Conservation (phyloP, 2,888 invertebrate genomes). For the Leptinotarsa haldemani region DNA sequence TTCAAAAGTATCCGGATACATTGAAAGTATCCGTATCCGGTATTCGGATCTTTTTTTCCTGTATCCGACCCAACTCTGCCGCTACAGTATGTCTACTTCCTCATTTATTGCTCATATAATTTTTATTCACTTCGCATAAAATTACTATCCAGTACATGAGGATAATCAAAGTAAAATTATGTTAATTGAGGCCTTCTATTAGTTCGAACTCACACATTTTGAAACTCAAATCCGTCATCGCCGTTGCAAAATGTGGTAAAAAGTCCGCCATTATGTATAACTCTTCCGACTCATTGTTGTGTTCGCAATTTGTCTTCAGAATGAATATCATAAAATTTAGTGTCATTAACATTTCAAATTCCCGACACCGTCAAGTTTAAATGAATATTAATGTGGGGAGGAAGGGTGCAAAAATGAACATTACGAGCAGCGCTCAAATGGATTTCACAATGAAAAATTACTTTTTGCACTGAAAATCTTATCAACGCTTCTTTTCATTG, state of each 20-base stretch:
- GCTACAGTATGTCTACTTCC: no score
- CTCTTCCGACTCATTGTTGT: neutral
- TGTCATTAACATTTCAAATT: slow-evolving; percentile 2
- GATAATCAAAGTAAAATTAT: no score
- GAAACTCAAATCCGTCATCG: neutral
- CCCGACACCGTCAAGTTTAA: neutral
- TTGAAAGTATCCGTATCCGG: no score
- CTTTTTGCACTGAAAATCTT: neutral
- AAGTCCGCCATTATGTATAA: neutral
- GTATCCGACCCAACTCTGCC: no score
- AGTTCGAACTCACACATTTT: neutral
- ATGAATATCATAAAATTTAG: neutral
- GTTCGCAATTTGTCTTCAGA: neutral
- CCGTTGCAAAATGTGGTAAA: neutral
- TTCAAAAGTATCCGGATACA: no score
- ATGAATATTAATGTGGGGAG: slow-evolving; percentile 10
- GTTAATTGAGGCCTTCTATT: no score
- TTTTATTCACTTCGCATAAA: no score
- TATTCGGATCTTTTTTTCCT: no score
- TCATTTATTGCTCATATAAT: no score
- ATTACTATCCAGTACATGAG: no score
- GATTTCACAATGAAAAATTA: neutral
- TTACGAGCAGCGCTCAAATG: neutral
- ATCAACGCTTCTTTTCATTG: neutral
- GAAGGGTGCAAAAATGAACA: neutral